phyloP scores from a whole-genome alignment of 2,888 invertebrate species.

The Ramazzottius varieornatus region DNA sequence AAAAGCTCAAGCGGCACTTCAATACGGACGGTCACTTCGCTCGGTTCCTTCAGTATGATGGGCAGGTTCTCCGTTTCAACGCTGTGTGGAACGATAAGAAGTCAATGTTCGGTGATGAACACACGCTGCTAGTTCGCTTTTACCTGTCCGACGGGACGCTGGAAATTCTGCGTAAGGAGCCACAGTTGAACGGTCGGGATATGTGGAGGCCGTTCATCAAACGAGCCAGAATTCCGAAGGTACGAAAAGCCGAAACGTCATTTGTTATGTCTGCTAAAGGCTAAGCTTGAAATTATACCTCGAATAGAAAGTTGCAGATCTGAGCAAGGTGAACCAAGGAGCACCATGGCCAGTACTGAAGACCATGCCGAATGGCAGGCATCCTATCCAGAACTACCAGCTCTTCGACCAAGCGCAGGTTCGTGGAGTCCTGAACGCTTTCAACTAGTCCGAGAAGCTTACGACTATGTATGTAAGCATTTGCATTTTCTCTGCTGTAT shows the following conservation, averaged over 20 bases:
- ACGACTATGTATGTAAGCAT: too few species aligned
- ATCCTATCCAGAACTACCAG: neutral
- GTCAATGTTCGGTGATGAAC: neutral
- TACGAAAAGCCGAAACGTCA: neutral
- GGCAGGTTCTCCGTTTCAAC: neutral
- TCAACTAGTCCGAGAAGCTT: too few species aligned
- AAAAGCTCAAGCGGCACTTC: neutral
- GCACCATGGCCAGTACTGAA: neutral
- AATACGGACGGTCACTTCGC: neutral
- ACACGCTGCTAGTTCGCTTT: neutral
- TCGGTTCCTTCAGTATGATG: neutral
- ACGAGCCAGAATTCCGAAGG: neutral
- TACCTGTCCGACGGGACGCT: neutral
- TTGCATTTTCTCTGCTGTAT: too few species aligned
- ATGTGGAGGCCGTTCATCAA: neutral
- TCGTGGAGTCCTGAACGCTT: too few species aligned
- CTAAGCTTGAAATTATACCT: neutral
- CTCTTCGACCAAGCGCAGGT: neutral
- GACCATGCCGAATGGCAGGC: neutral
- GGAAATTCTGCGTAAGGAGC: neutral
- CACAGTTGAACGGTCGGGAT: neutral
- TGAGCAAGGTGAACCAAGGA: neutral
- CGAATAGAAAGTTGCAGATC: neutral
- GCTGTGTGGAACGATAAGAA: neutral
- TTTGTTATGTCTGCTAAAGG: too few species aligned